These are phyloP conservation scores for Cygnus atratus DNA, from an alignment of 2,113 vertebrate species.

Conservation along the genomic window DNA sequence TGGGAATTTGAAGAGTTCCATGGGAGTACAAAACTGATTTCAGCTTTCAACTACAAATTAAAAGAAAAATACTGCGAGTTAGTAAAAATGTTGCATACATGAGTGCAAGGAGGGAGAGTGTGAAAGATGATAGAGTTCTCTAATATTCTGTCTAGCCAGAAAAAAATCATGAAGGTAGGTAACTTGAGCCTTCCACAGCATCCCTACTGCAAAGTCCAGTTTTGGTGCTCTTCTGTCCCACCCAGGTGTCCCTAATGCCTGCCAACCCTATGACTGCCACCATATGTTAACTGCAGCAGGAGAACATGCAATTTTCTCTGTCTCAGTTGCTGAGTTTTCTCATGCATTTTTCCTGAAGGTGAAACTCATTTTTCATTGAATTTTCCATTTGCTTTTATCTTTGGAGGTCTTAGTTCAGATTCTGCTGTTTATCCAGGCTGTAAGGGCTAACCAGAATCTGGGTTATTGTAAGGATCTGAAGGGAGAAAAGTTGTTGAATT, in stretches of 20 bases:
- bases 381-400: background rate
- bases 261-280: background rate
- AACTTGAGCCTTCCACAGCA: background rate
- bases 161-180: background rate
- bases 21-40: background rate
- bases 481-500: background rate
- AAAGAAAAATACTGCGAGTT: background rate
- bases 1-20: slow-evolving; percentile 7
- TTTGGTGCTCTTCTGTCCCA: background rate
- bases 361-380: background rate
- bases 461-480: background rate
- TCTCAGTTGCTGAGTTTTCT: background rate
- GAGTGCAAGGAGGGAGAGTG: background rate
- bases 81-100: background rate
- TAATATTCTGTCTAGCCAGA: background rate
- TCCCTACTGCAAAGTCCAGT: background rate
- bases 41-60: background rate
- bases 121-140: background rate
- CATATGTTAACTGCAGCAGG: background rate
- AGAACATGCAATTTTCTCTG: accelerated
- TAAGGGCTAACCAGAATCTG: background rate
- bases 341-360: background rate
- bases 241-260: background rate
- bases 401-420: background rate
- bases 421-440: background rate